Conservation (phyloP, 1,140 invertebrate genomes). For the Argopecten irradians region DNA sequence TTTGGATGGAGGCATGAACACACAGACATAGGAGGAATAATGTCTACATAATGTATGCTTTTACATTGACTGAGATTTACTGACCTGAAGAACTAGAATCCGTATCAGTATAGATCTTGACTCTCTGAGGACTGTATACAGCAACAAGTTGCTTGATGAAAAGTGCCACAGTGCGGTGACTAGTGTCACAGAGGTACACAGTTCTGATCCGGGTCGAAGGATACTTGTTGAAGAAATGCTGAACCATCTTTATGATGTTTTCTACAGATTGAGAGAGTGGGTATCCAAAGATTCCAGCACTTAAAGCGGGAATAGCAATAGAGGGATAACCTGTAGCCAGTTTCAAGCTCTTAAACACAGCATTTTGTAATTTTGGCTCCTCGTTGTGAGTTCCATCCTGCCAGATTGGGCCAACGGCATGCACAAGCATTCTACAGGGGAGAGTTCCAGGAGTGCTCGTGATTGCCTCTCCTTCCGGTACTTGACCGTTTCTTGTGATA, state of each 20-base stretch:
- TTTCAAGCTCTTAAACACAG: background rate
- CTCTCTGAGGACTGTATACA: background rate
- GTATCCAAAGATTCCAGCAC: conserved; percentile 65
- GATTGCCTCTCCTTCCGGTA: conserved; percentile 53
- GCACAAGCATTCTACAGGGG: conserved; percentile 55
- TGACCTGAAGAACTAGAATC: background rate
- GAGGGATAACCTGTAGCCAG: background rate
- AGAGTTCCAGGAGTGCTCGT: conserved; percentile 53
- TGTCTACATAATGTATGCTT: too few species aligned
- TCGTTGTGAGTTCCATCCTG: conserved; percentile 51
- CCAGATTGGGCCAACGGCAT: conserved; percentile 67
- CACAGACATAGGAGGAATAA: too few species aligned
- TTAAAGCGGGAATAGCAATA: conserved; percentile 63
- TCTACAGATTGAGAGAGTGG: conserved; percentile 49
- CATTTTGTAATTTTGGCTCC: conserved; percentile 13
- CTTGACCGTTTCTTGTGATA: conserved; percentile 43
- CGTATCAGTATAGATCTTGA: background rate
- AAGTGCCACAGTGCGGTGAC: background rate
- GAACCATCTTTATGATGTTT: conserved; percentile 40
- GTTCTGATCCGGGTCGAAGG: background rate
- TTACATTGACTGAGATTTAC: background rate
- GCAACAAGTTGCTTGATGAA: background rate
- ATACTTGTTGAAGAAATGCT: conserved; percentile 31
- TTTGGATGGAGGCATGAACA: too few species aligned
- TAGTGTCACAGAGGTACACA: background rate